Evolutionary conservation across 2,113 vertebrate species (phyloP).

Genomic region (Trogon melanurus): DNA sequence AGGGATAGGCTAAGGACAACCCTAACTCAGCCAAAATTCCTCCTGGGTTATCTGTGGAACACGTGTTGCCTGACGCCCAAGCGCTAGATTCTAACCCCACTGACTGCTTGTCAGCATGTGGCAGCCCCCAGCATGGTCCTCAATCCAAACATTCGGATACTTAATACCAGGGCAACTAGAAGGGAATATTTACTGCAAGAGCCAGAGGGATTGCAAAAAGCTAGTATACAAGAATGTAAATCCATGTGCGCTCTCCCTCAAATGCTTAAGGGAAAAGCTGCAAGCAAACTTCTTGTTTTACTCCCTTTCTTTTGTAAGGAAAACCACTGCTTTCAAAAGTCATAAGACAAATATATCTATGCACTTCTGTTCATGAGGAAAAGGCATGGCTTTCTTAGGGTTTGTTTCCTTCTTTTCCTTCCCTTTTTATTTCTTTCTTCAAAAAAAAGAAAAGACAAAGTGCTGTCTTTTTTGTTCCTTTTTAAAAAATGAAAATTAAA

Average conservation of each 20-base stretch:
- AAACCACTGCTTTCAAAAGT: neutral
- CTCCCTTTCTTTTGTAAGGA: neutral
- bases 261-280: neutral
- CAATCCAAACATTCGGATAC: neutral
- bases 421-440: neutral
- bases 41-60: neutral
- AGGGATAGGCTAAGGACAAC: slow-evolving; percentile 4
- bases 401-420: slow-evolving; percentile 16
- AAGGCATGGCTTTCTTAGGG: neutral
- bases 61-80: neutral
- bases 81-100: slow-evolving; percentile 1
- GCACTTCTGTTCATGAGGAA: neutral
- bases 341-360: neutral
- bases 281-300: neutral
- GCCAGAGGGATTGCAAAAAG: neutral
- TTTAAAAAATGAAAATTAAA: no score
- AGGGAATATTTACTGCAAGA: neutral
- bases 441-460: neutral
- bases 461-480: neutral
- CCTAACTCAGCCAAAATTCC: slow-evolving; percentile 18
- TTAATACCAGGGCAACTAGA: neutral
- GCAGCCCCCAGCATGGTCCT: neutral
- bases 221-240: neutral
- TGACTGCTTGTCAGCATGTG: neutral
- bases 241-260: neutral